Evolutionary conservation across 2,888 invertebrate species (phyloP).

Genomic region (Drosophila acutilabella): DNA sequence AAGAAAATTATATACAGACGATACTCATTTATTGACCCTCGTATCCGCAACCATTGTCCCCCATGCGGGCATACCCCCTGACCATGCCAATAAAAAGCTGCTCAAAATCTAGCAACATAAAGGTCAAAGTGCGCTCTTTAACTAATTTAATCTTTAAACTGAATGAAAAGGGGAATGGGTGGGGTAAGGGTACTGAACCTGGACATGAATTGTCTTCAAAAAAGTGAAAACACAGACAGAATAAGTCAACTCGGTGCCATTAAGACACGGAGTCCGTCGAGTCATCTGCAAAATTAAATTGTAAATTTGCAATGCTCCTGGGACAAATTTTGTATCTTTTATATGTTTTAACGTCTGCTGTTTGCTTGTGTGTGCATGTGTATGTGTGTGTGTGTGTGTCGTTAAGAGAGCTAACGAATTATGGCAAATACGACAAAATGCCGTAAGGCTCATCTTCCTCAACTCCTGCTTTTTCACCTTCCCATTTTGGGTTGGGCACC

Average conservation of each 20-base stretch:
- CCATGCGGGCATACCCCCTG: constrained; percentile 19
- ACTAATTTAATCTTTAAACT: constrained; percentile 55
- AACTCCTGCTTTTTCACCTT: constrained; percentile 1
- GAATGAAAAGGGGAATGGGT: constrained; percentile 7
- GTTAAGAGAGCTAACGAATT: constrained; percentile 62
- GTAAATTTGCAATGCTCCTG: constrained; percentile 77
- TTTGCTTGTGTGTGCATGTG: constrained; percentile 9
- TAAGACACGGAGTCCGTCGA: constrained; percentile 33
- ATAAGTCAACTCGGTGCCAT: constrained; percentile 48
- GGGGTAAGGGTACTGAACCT: not conserved
- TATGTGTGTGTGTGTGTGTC: constrained; percentile 7
- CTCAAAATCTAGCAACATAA: constrained; percentile 48
- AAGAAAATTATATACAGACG: not conserved
- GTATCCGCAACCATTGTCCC: too few relatives aligned
- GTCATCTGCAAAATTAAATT: constrained; percentile 76
- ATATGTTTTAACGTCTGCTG: constrained; percentile 62
- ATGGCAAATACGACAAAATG: constrained; percentile 42
- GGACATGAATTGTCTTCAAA: constrained; percentile 34
- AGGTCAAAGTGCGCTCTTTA: constrained; percentile 56
- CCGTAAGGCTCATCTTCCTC: constrained; percentile 5
- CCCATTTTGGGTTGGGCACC: constrained; percentile 42
- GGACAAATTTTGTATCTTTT: constrained; percentile 75
- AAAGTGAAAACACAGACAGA: constrained; percentile 50
- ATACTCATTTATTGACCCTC: not conserved
- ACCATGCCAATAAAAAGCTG: constrained; percentile 31